A percentile compares a stretch with the other conserved stretches of the same genome.
phyloP scores from a whole-genome alignment of 2,888 invertebrate genomes.

The Platerodrilus igneus region DNA sequence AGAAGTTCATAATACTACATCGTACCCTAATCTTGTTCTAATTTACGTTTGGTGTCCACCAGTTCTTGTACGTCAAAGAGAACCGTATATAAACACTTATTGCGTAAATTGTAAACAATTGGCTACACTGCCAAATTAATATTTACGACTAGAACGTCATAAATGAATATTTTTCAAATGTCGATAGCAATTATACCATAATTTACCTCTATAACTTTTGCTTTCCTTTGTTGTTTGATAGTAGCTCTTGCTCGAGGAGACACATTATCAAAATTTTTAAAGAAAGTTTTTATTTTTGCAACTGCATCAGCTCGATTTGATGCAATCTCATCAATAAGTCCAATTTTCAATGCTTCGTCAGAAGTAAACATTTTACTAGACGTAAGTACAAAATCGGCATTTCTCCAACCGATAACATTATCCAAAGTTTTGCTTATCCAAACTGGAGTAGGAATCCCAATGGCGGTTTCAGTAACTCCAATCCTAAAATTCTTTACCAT shows the following conservation, averaged over 20 bases:
- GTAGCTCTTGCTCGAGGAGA: conserved; percentile 56
- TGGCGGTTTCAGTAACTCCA: conserved; percentile 80
- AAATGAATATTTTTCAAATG: too few relatives aligned
- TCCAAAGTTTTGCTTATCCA: conserved; percentile 65
- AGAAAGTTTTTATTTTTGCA: conserved; percentile 60
- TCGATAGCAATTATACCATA: too few relatives aligned
- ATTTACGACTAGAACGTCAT: too few relatives aligned
- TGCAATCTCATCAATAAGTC: conserved; percentile 72
- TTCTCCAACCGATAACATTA: conserved; percentile 60
- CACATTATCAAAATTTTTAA: conserved; percentile 61
- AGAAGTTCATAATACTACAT: too few relatives aligned
- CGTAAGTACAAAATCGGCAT: conserved; percentile 70
- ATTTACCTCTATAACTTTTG: conserved; percentile 48
- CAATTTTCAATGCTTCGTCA: conserved; percentile 70
- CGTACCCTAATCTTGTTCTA: too few relatives aligned
- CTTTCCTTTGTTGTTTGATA: conserved; percentile 56
- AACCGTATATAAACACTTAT: too few relatives aligned
- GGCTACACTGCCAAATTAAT: too few relatives aligned
- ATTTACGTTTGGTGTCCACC: too few relatives aligned
- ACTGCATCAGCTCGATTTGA: conserved; percentile 64
- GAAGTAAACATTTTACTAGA: conserved; percentile 69
- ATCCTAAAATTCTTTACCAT: conserved; percentile 80
- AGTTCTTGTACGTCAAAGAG: too few relatives aligned
- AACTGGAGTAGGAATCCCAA: conserved; percentile 73
- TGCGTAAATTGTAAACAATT: too few relatives aligned